Percentiles rank a stretch among this genome's conserved stretches.
phyloP scores from a whole-genome alignment of 2,888 invertebrate genomes.

The Drosophila niveifrons region DNA sequence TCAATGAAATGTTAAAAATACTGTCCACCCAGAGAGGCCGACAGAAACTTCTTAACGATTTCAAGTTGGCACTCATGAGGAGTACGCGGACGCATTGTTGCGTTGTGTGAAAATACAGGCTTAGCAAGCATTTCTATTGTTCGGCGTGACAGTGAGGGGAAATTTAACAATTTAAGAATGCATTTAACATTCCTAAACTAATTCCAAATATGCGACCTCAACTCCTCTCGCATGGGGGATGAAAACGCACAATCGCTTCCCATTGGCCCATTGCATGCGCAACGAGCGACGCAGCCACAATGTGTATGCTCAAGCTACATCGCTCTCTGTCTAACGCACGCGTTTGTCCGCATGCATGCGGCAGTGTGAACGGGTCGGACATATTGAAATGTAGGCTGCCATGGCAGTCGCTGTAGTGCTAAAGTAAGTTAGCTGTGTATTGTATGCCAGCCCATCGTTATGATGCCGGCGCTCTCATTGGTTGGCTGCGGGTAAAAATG shows the following conservation, averaged over 20 bases:
- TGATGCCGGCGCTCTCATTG: constrained; percentile 53
- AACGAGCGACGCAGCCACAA: constrained; percentile 31
- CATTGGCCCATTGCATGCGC: constrained; percentile 51
- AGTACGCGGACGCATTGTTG: constrained; percentile 60
- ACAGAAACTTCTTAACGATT: constrained; percentile 49
- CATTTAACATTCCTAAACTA: constrained; percentile 60
- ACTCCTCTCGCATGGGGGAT: constrained; percentile 44
- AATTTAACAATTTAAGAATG: constrained; percentile 69
- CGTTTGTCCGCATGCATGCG: background rate
- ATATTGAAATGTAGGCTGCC: constrained; percentile 39
- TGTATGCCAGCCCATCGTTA: constrained; percentile 51
- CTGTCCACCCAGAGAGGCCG: constrained; percentile 38
- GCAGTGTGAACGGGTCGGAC: constrained; percentile 43
- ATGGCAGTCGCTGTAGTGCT: constrained; percentile 32
- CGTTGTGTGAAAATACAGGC: constrained; percentile 77
- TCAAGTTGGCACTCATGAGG: constrained; percentile 59
- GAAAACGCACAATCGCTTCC: constrained; percentile 35
- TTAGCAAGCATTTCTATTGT: constrained; percentile 73
- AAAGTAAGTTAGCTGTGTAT: constrained; percentile 35
- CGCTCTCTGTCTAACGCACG: constrained; percentile 33
- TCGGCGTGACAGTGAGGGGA: constrained; percentile 60
- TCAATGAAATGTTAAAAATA: constrained; percentile 41
- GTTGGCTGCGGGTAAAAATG: constrained; percentile 59
- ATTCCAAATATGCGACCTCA: constrained; percentile 56
- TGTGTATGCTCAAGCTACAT: constrained; percentile 13